These are phyloP conservation scores for Onthophagus taurus DNA, from an alignment of 1,140 invertebrate species.

Conservation along the genomic window DNA sequence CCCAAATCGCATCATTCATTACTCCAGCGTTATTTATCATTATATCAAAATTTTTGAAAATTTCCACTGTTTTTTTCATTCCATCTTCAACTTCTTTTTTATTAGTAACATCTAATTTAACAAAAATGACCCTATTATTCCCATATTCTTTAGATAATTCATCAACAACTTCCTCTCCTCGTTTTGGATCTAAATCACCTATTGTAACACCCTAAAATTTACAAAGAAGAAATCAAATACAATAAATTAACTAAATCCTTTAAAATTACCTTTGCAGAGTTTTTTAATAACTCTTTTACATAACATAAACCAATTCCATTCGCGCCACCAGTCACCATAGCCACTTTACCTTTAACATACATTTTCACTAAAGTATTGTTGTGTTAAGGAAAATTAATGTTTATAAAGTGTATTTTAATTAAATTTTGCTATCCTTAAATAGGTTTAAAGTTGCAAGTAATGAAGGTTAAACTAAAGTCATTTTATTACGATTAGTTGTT, in stretches of 20 bases:
- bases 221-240: neutral
- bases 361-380: too few relatives aligned
- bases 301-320: constrained; percentile 1
- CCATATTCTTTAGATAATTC: constrained; percentile 25
- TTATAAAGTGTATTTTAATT: too few relatives aligned
- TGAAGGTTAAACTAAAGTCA: too few relatives aligned
- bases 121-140: constrained; percentile 52
- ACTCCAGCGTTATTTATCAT: constrained; percentile 44
- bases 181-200: constrained; percentile 15
- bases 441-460: too few relatives aligned
- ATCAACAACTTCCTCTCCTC: constrained; percentile 14
- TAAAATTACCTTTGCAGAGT: constrained; percentile 1
- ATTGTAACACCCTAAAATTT: constrained; percentile 15
- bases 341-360: constrained; percentile 3
- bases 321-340: constrained; percentile 6
- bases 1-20: constrained; percentile 41
- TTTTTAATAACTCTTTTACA: neutral
- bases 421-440: too few relatives aligned
- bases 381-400: too few relatives aligned
- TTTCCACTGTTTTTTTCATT: constrained; percentile 27
- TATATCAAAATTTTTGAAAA: constrained; percentile 38
- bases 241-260: neutral
- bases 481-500: too few relatives aligned
- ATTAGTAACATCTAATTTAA: constrained; percentile 55
- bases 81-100: constrained; percentile 51